Conservation (phyloP, 2,797 vertebrate species). For the Micropoecilia bifurca region DNA sequence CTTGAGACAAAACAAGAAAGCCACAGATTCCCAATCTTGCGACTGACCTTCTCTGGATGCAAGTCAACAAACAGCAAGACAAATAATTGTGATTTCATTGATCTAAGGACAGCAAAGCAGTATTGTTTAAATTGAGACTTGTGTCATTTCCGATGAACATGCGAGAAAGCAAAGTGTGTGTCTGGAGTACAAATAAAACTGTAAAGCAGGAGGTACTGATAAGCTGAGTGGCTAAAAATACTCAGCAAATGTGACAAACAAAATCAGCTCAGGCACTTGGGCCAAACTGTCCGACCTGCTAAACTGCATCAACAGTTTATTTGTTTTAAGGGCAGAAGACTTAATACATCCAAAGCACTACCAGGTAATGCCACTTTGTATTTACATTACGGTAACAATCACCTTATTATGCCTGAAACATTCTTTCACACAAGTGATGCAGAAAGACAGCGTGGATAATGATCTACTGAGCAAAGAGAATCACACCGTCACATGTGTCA, state of each 20-base stretch:
- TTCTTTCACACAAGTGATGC: constrained; percentile 9
- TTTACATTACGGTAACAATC: constrained; percentile 8
- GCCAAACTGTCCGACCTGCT: constrained; percentile 10
- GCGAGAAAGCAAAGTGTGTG: constrained; percentile 6
- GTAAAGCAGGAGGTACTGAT: neutral
- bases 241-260: neutral
- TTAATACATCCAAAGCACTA: neutral
- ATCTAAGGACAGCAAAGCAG: constrained; percentile 12
- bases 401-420: constrained; percentile 14
- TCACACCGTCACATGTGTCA: constrained; percentile 25
- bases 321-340: constrained; percentile 5
- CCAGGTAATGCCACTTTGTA: constrained; percentile 9
- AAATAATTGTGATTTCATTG: constrained; percentile 19
- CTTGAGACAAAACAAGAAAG: constrained; percentile 28
- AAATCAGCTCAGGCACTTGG: neutral
- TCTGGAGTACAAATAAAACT: constrained; percentile 5
- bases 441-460: constrained; percentile 14
- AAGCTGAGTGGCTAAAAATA: neutral
- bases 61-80: constrained; percentile 16
- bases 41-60: constrained; percentile 15
- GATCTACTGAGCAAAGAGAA: constrained; percentile 28
- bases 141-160: constrained; percentile 14
- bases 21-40: constrained; percentile 4
- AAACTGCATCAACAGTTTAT: neutral
- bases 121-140: constrained; percentile 18